A percentile compares a stretch with the other conserved stretches of the same genome.
Evolutionary conservation across 2,113 vertebrate species (phyloP).

Genomic region (Arothron firmamentum): DNA sequence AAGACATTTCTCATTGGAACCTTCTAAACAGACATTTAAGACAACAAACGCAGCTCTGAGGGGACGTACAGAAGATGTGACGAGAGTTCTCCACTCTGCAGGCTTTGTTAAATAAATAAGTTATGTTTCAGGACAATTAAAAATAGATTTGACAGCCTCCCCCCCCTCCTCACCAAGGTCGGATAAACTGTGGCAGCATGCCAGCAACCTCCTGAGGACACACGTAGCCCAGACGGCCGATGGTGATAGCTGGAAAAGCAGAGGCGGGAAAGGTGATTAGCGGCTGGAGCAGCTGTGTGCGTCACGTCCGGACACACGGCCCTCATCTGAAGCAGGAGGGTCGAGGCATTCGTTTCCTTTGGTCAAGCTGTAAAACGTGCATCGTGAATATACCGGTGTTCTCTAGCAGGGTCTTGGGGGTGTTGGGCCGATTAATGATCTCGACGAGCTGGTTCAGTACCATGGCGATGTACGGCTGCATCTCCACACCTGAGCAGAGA

Average conservation of each 20-base stretch:
- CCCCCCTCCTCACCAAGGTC: conserved; percentile 82
- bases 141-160: too few species aligned
- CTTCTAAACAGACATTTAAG: too few species aligned
- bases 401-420: conserved; percentile 91
- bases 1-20: too few species aligned
- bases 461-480: conserved; percentile 93
- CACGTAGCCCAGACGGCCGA: conserved; percentile 89
- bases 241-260: conserved; percentile 83
- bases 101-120: not conserved
- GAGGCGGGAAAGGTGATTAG: not conserved
- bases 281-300: not conserved
- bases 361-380: too few species aligned
- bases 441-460: conserved; percentile 91
- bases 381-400: conserved; percentile 81
- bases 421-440: conserved; percentile 94
- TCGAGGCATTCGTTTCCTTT: not conserved
- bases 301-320: too few species aligned
- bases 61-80: too few species aligned
- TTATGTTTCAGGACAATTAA: too few species aligned
- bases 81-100: too few species aligned
- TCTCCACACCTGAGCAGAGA: conserved; percentile 81
- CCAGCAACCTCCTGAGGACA: conserved; percentile 94
- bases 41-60: too few species aligned
- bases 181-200: conserved; percentile 92
- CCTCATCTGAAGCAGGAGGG: not conserved